Evolutionary conservation across 1,140 invertebrate genomes (phyloP).

Genomic region (Eulimnadia texana): DNA sequence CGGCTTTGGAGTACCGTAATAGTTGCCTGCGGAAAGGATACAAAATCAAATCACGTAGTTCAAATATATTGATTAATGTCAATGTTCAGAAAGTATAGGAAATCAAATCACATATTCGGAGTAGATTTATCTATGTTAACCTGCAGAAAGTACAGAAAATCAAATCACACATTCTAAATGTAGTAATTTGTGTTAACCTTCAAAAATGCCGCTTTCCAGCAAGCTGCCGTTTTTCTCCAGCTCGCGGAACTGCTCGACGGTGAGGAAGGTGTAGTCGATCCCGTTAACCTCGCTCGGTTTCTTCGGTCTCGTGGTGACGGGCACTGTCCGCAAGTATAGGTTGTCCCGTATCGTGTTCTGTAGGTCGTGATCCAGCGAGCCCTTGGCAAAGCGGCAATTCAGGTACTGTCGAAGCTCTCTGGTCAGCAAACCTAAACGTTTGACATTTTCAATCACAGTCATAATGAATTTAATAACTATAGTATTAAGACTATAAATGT

Average conservation of each 20-base stretch:
- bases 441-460: too few relatives aligned
- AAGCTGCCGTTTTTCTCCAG: conserved; percentile 44
- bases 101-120: not conserved
- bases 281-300: conserved; percentile 45
- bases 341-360: conserved; percentile 54
- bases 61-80: not conserved
- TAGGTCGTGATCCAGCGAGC: conserved; percentile 47
- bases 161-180: not conserved
- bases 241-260: conserved; percentile 41
- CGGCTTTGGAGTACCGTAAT: conserved; percentile 40
- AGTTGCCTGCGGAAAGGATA: conserved; percentile 30
- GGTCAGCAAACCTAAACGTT: conserved; percentile 34
- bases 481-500: not conserved
- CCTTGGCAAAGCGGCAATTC: conserved; percentile 44
- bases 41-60: conserved; percentile 10
- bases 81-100: not conserved
- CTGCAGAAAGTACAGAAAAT: not conserved
- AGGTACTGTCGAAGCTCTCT: conserved; percentile 45
- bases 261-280: conserved; percentile 49
- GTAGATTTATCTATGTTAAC: not conserved
- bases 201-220: conserved; percentile 50
- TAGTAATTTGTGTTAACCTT: conserved; percentile 31
- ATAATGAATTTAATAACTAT: not conserved
- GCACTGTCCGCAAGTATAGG: conserved; percentile 50
- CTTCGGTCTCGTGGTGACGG: conserved; percentile 45